Base-by-base conservation (phyloP, 2,888 invertebrate species). In the Andrena camellia region DNA sequence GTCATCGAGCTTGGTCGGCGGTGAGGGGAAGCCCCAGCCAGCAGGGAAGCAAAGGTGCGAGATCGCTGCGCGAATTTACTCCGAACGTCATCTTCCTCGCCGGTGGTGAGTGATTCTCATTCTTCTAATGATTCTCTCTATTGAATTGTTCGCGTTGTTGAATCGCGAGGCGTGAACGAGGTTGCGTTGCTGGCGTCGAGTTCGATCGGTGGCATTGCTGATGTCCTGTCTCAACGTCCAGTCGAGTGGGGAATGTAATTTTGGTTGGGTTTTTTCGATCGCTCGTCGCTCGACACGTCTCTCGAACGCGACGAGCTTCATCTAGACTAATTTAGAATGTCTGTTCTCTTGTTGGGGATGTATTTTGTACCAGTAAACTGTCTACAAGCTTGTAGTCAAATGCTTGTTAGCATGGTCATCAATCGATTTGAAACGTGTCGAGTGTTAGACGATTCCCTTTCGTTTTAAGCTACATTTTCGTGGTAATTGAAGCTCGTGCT, bases 61-160 rank as follows among this genome's bases (percentile, higher is more conserved):
- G 17, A 20, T 26, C 29, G 29, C 20, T 10, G 66, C 52, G 54
- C 80, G 63, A 78, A 35, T 78, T 78, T 50, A 8, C 57, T 54
- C 2, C 57, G 35, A 52, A 78, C 83, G 69, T 80, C 70, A 76
- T 23, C 50, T 73, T 73, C 33, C 20, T 26, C 35, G 64, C 48
- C 64, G 73, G 77, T 84, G 79, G 86, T 86, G 72, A 86, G 86
- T 81, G 70, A 29, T 0, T 33, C 23, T 13, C 6, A 52, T 10
- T 69, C 10, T 66, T 64, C 50, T 20, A 3, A 17, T 17, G 3
- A 6, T n/a, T 13, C 23, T 63, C 17, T 42, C 29, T 31, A 5
- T 23, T 2, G 8, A 23, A 10, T 17, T 2, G 5, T 20, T 26
- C 23, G 20, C 29, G 10, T 17, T 13, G 2, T 57, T n/a, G 35